Percentiles rank a stretch among this genome's conserved stretches.
phyloP scores from a whole-genome alignment of 2,888 invertebrate species.

The Fabriciana adippe region DNA sequence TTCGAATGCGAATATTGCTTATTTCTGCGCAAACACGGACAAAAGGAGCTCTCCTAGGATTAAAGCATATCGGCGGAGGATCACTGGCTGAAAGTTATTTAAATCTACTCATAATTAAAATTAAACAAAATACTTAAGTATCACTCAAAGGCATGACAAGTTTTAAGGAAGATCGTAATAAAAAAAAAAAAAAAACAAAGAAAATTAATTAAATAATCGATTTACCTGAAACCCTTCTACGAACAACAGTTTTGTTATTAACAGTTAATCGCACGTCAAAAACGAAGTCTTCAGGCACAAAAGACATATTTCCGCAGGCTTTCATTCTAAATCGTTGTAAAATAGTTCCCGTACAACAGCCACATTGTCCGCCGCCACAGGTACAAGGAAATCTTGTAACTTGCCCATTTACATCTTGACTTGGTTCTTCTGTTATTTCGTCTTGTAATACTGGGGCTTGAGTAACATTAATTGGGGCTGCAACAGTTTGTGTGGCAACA shows the following conservation, averaged over 20 bases:
- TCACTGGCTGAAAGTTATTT: constrained; percentile 84
- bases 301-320: constrained; percentile 89
- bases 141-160: not conserved
- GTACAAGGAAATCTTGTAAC: constrained; percentile 83
- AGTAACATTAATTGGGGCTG: constrained; percentile 45
- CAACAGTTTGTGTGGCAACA: constrained; percentile 31
- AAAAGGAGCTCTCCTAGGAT: constrained; percentile 86
- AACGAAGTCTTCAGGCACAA: constrained; percentile 91
- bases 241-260: constrained; percentile 87
- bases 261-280: constrained; percentile 88
- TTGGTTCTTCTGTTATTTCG: constrained; percentile 45
- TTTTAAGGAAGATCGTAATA: not conserved
- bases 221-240: constrained; percentile 87
- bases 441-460: constrained; percentile 53
- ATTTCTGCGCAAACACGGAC: constrained; percentile 88
- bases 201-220: constrained; percentile 7
- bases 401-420: constrained; percentile 65
- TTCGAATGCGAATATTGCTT: constrained; percentile 90
- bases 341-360: constrained; percentile 86
- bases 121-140: not conserved
- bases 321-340: constrained; percentile 86
- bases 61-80: constrained; percentile 87
- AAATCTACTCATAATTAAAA: constrained; percentile 9
- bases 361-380: constrained; percentile 84
- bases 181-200: constrained; percentile 15